phyloP scores from a whole-genome alignment of 2,888 invertebrate species.

The Lissonota sp. region DNA sequence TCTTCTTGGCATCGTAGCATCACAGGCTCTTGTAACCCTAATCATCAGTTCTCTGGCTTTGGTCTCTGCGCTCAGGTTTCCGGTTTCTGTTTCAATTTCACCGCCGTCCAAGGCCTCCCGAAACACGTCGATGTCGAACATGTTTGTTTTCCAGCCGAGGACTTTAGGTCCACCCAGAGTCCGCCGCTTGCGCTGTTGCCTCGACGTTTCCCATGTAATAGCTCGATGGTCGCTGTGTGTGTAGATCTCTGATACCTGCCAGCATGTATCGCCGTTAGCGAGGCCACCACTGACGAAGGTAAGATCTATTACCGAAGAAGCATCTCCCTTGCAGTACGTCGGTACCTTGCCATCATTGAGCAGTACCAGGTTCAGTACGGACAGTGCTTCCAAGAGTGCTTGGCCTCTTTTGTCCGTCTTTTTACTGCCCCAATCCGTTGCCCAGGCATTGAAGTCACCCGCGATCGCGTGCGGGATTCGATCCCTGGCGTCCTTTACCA shows the following conservation, averaged over 20 bases:
- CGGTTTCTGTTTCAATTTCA: neutral
- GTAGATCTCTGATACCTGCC: constrained; percentile 63
- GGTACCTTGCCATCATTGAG: constrained; percentile 58
- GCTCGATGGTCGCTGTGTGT: constrained; percentile 64
- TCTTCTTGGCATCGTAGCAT: constrained; percentile 58
- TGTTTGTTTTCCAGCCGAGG: constrained; percentile 27
- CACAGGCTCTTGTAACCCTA: constrained; percentile 53
- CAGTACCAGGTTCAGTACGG: constrained; percentile 55
- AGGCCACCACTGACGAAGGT: constrained; percentile 67
- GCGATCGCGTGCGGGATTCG: constrained; percentile 54
- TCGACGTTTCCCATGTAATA: constrained; percentile 38
- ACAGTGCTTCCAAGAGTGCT: constrained; percentile 58
- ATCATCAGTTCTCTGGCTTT: constrained; percentile 26
- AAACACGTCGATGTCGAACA: constrained; percentile 24
- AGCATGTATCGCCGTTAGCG: constrained; percentile 56
- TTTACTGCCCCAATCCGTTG: constrained; percentile 66
- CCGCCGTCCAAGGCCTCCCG: constrained; percentile 7
- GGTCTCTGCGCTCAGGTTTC: neutral
- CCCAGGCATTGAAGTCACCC: constrained; percentile 64
- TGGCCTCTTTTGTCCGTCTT: constrained; percentile 62
- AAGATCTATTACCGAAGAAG: constrained; percentile 64
- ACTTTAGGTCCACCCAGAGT: neutral
- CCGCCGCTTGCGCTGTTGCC: neutral
- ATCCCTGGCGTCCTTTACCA: constrained; percentile 57
- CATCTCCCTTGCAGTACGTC: constrained; percentile 56